phyloP scores from a whole-genome alignment of 2,797 vertebrate genomes.

The Holocentrus rufus region DNA sequence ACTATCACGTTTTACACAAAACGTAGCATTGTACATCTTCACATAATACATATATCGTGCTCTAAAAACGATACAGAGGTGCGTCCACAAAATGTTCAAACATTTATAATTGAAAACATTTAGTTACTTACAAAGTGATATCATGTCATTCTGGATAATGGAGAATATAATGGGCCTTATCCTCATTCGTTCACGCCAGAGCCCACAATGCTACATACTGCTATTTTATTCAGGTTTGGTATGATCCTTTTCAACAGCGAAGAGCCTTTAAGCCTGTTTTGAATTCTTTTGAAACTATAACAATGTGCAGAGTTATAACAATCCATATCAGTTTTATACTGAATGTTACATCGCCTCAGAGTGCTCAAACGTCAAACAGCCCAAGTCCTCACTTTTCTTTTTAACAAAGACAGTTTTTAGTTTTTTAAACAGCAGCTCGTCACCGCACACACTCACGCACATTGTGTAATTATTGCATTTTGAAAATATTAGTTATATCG shows the following conservation, averaged over 20 bases:
- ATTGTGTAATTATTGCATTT: too few relatives aligned
- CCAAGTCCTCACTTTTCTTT: too few relatives aligned
- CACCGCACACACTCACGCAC: too few relatives aligned
- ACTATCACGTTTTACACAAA: neutral
- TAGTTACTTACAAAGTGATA: slow-evolving; percentile 3
- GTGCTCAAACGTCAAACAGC: too few relatives aligned
- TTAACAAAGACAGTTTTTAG: too few relatives aligned
- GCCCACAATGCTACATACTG: neutral
- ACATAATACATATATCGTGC: too few relatives aligned
- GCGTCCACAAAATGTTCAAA: neutral
- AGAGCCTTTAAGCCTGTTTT: neutral
- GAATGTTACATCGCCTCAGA: neutral
- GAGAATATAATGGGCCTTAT: neutral
- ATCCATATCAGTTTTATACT: neutral
- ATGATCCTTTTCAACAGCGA: neutral
- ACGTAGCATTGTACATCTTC: too few relatives aligned
- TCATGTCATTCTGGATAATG: neutral
- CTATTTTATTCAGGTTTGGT: neutral
- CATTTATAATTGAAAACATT: neutral
- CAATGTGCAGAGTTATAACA: neutral
- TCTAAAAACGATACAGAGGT: too few relatives aligned
- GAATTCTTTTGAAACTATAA: neutral
- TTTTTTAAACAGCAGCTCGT: too few relatives aligned
- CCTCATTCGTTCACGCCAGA: neutral
- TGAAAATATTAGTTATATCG: neutral